Base-by-base conservation (phyloP, 2,797 vertebrate species). In the Halcyon chelicuti region DNA sequence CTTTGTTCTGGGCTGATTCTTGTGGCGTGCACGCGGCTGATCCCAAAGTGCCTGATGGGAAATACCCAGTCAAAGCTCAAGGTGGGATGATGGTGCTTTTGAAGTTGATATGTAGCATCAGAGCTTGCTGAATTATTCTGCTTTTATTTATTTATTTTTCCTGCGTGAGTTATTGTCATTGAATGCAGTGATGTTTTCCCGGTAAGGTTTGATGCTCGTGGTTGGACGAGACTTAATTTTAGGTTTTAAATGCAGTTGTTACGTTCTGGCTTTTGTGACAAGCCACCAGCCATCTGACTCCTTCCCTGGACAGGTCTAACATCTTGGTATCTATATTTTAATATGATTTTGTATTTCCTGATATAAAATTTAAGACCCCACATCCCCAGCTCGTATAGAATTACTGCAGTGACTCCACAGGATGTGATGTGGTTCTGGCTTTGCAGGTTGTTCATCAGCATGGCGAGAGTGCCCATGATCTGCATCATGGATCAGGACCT, bases 1-100 rank as follows among this genome's bases (percentile, higher is more conserved):
- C 78, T 93, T 81, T 70, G 72, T 39, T 89, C 47, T 44, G 60
- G 85, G 88, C 28, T 94, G 83, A 72, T 88, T 93, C 68, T 6
- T 39, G 79, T 9, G 21, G 12, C 3, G 16, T 13, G 2, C 9
- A 4, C 8, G 2, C 9, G 3, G 22, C 9, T 70, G 65, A 46
- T 78, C 51, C 76, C 37, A 39, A 80, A 72, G 29, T 28, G 70
- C 47, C 54, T 28, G 40, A 40, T 1, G 33, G 88, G 73, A 93
- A 75, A 84, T 58, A 52, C 37, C 92, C 35, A 10, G 25, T 42
- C 61, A 28, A 66, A 66, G 75, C 57, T 46, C 61, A 54, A 80
- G 81, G 37, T 37, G 54, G 42, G 90, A 54, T 67, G 44, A 11
- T 13, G 65, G 20, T n/a, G 70, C 65, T 62, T 40, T 61, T 86